Evolutionary conservation across 2,797 vertebrate species (phyloP).

Genomic region (Gouania willdenowi): DNA sequence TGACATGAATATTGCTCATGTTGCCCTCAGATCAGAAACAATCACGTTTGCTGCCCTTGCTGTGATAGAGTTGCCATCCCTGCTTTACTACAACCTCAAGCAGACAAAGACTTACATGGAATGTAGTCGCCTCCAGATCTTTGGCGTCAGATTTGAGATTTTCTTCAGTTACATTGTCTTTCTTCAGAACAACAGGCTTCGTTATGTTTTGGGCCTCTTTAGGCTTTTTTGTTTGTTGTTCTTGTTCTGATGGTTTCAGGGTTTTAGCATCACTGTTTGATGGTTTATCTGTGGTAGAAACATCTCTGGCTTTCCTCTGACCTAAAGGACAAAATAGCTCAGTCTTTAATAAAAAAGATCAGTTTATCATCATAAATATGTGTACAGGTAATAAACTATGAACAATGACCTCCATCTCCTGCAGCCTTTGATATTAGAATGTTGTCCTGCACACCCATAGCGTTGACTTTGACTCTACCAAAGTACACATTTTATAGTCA

Average conservation of each 20-base stretch:
- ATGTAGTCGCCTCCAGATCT: not conserved
- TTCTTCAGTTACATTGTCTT: fast-evolving
- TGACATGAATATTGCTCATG: too few relatives aligned
- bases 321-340: slow-evolving; percentile 4
- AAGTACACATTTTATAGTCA: slow-evolving; percentile 11
- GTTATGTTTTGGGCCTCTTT: too few relatives aligned
- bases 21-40: too few relatives aligned
- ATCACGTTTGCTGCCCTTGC: too few relatives aligned
- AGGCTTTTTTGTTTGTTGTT: too few relatives aligned
- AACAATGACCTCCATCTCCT: slow-evolving; percentile 37
- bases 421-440: slow-evolving; percentile 20
- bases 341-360: not conserved
- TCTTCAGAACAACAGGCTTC: too few relatives aligned
- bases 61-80: too few relatives aligned
- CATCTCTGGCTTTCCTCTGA: slow-evolving; percentile 5
- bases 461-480: slow-evolving; percentile 51
- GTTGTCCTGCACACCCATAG: slow-evolving; percentile 48
- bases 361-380: too few relatives aligned
- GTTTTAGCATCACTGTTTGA: fast-evolving
- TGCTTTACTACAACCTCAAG: too few relatives aligned
- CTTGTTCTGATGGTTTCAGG: too few relatives aligned
- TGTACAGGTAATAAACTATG: not conserved
- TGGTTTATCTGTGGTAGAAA: fast-evolving
- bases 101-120: slow-evolving; percentile 13
- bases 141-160: not conserved